These are phyloP conservation scores for Campoletis sonorensis DNA, from an alignment of 1,140 invertebrate species.

Conservation along the genomic window DNA sequence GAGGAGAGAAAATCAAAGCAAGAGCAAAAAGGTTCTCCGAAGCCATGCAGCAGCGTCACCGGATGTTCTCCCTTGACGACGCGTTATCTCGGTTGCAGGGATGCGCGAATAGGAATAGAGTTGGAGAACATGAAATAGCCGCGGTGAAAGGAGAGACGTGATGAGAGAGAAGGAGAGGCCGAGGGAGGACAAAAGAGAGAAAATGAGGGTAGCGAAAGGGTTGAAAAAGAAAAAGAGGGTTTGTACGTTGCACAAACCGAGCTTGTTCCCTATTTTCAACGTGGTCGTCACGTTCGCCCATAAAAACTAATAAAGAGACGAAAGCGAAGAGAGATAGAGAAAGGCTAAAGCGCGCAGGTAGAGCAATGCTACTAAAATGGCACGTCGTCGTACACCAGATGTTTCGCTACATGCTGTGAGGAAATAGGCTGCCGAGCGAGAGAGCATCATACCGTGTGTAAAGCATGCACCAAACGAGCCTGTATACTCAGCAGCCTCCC, in stretches of 20 bases:
- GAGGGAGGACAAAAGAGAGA: not conserved
- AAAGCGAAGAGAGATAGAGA: slow-evolving; percentile 45
- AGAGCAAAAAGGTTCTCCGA: not conserved
- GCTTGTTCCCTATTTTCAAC: slow-evolving; percentile 26
- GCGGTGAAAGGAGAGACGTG: not conserved
- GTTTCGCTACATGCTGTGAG: slow-evolving; percentile 22
- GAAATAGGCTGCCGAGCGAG: not conserved
- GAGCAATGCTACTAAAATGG: too few species aligned
- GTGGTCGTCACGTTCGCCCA: slow-evolving; percentile 46
- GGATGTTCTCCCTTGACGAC: slow-evolving; percentile 36
- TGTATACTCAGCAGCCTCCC: slow-evolving; percentile 13
- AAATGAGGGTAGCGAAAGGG: slow-evolving; percentile 12
- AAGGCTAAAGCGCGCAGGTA: slow-evolving; percentile 22
- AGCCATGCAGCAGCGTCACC: slow-evolving; percentile 10
- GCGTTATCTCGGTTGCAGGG: slow-evolving; percentile 38
- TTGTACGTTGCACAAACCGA: slow-evolving; percentile 23
- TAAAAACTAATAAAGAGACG: slow-evolving; percentile 54
- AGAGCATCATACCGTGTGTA: not conserved
- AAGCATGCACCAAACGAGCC: not conserved
- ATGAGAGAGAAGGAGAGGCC: not conserved
- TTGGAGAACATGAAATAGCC: slow-evolving; percentile 28
- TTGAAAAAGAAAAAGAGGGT: not conserved
- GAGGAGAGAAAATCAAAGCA: not conserved
- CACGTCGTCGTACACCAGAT: slow-evolving; percentile 55
- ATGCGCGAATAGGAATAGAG: slow-evolving; percentile 1